Conservation (phyloP, 2,113 vertebrate species). For the Ophiodon elongatus region DNA sequence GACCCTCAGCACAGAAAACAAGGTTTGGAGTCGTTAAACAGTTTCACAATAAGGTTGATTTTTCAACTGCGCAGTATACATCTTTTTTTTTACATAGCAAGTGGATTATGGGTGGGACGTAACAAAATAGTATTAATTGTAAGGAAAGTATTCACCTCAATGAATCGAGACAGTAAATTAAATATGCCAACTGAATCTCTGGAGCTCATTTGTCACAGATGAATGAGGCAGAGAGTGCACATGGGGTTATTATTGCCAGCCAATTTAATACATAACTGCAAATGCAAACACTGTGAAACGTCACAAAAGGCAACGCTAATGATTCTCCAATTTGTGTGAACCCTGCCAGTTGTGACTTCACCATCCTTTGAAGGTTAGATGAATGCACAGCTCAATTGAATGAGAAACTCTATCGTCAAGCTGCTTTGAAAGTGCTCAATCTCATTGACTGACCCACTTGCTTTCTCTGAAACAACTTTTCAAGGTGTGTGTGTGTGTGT, state of each 20-base stretch:
- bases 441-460: slow-evolving; percentile 28
- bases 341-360: slow-evolving; percentile 25
- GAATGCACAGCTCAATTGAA: slow-evolving; percentile 35
- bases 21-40: not conserved
- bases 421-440: slow-evolving; percentile 22
- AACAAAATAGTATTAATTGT: slow-evolving; percentile 9
- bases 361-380: slow-evolving; percentile 37
- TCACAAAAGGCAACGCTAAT: slow-evolving; percentile 50
- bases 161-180: slow-evolving; percentile 28
- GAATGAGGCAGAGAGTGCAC: slow-evolving; percentile 17
- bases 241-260: slow-evolving; percentile 36
- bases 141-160: slow-evolving; percentile 37
- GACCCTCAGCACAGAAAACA: not conserved
- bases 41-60: not conserved
- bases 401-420: slow-evolving; percentile 43
- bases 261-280: slow-evolving; percentile 50
- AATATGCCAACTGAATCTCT: slow-evolving; percentile 12
- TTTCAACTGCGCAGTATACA: not conserved
- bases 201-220: slow-evolving; percentile 52
- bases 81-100: not conserved
- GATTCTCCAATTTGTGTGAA: slow-evolving; percentile 47
- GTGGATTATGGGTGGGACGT: not conserved
- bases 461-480: slow-evolving; percentile 31
- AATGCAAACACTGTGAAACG: slow-evolving; percentile 56
- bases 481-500: no score